phyloP scores from a whole-genome alignment of 2,113 vertebrate species.

The Psittacula cyanocephala region DNA sequence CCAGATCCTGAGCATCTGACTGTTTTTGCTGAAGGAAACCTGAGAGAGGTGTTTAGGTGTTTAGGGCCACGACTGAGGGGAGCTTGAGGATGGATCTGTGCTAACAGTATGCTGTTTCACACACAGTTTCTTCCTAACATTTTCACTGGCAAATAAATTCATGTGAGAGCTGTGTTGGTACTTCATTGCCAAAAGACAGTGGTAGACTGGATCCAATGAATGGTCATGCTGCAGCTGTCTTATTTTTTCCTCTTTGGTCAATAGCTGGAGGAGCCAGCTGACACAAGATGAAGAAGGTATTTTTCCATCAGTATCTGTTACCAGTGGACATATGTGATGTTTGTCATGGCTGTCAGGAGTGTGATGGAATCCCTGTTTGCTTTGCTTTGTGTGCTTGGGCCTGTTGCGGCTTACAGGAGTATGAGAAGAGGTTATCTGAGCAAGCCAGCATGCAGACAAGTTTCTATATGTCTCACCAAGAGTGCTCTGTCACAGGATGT shows the following conservation, averaged over 20 bases:
- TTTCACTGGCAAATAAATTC: neutral
- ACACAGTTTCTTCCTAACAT: neutral
- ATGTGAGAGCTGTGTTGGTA: neutral
- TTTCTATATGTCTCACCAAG: neutral
- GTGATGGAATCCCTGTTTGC: neutral
- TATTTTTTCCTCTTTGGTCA: constrained; percentile 31
- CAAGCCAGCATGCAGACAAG: neutral
- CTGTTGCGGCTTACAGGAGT: neutral
- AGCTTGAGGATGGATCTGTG: neutral
- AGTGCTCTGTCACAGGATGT: neutral
- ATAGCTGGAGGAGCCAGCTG: constrained; percentile 33
- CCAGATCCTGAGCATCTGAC: neutral
- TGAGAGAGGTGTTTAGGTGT: neutral
- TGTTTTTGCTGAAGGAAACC: neutral
- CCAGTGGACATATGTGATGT: neutral
- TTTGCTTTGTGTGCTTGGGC: neutral
- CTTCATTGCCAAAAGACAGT: neutral
- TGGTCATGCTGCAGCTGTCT: neutral
- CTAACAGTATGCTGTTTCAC: neutral
- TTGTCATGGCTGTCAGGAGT: neutral
- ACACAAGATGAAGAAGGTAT: constrained; percentile 31
- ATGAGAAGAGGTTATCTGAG: neutral
- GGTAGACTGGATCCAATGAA: neutral
- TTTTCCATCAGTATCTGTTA: constrained; percentile 25
- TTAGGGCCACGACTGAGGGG: neutral